Conservation (phyloP, 2,113 vertebrate species). For the Oreotrochilus melanogaster region DNA sequence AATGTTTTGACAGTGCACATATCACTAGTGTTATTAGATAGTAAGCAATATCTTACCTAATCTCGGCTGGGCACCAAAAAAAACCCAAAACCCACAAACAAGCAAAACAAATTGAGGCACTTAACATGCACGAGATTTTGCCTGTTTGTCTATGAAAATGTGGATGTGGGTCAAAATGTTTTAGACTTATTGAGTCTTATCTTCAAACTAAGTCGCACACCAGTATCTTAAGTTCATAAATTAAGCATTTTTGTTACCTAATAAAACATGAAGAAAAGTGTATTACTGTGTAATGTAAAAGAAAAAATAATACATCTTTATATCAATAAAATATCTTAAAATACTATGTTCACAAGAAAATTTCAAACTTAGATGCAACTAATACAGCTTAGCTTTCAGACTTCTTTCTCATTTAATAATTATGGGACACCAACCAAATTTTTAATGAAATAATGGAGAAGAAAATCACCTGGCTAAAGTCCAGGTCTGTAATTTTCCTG, state of each 20-base stretch:
- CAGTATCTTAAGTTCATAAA: background rate
- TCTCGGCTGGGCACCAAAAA: background rate
- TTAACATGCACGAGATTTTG: background rate
- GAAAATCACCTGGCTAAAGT: slow-evolving; percentile 21
- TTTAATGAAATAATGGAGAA: background rate
- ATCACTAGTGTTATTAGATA: background rate
- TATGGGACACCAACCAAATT: background rate
- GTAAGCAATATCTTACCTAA: background rate
- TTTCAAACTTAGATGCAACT: background rate
- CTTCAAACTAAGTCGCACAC: background rate
- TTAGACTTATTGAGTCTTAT: background rate
- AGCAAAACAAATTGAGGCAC: background rate
- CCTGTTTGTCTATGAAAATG: background rate
- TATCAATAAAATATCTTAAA: background rate
- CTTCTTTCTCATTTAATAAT: background rate
- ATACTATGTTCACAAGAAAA: background rate
- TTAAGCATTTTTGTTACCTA: background rate
- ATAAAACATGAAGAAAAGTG: background rate
- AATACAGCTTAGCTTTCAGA: background rate
- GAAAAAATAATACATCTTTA: background rate
- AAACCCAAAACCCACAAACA: no score
- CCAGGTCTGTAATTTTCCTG: slow-evolving; percentile 44
- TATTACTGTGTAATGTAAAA: background rate
- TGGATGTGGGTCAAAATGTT: background rate
- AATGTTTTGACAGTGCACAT: background rate